phyloP scores from a whole-genome alignment of 2,888 invertebrate species.

The Malachius bipustulatus region DNA sequence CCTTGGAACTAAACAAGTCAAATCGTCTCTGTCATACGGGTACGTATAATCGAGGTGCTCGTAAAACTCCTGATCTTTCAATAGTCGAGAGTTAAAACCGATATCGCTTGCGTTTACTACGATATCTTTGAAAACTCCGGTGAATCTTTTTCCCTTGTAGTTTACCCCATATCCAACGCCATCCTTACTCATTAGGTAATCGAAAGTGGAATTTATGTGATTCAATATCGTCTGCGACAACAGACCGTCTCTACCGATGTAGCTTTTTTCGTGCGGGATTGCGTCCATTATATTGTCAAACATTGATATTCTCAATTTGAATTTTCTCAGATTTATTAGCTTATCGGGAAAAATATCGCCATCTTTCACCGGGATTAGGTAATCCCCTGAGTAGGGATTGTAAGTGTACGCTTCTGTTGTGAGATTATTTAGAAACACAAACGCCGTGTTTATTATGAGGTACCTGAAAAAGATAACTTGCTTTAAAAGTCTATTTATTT shows the following conservation, averaged over 20 bases:
- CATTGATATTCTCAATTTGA: slow-evolving; percentile 12
- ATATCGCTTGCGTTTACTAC: slow-evolving; percentile 10
- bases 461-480: slow-evolving; percentile 1
- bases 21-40: slow-evolving; percentile 15
- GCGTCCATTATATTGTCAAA: slow-evolving; percentile 13
- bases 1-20: slow-evolving; percentile 6
- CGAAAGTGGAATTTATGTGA: slow-evolving; percentile 13
- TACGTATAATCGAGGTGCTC: slow-evolving; percentile 14
- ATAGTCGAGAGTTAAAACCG: slow-evolving; percentile 13
- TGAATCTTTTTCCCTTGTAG: slow-evolving; percentile 9
- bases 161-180: slow-evolving; percentile 9
- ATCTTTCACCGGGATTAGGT: slow-evolving; percentile 5
- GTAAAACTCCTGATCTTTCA: slow-evolving; percentile 11
- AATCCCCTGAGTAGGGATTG: neutral
- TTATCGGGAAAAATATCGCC: slow-evolving; percentile 7
- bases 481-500: too few relatives aligned
- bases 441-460: slow-evolving; percentile 4
- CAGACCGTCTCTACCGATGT: slow-evolving; percentile 12
- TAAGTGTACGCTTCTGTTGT: slow-evolving; percentile 5
- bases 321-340: slow-evolving; percentile 8
- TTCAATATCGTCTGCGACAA: slow-evolving; percentile 9
- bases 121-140: slow-evolving; percentile 15
- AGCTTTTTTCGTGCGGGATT: slow-evolving; percentile 4
- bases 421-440: neutral
- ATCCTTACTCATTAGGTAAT: slow-evolving; percentile 5